Evolutionary conservation across 1,140 invertebrate species (phyloP).

Genomic region (Papilio polytes): DNA sequence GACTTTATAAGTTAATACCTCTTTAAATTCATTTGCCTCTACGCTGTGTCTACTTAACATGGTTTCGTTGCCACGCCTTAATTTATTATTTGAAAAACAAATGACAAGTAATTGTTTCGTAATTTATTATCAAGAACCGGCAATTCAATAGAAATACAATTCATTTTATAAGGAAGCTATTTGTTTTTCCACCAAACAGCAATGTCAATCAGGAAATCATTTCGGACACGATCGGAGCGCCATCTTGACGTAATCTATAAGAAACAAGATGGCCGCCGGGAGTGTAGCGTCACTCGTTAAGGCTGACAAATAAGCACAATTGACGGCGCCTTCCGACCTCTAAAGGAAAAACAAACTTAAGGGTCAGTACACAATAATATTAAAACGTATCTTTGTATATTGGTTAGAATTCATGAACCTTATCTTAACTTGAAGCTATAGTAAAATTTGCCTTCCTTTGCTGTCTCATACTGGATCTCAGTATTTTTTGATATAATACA

Average conservation of each 20-base stretch:
- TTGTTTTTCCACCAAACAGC: slow-evolving; percentile 14
- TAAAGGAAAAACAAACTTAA: slow-evolving; percentile 30
- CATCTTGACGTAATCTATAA: slow-evolving; percentile 36
- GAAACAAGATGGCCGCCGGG: slow-evolving; percentile 30
- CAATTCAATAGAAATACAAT: background rate
- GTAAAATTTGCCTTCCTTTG: too few species aligned
- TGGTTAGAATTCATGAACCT: too few species aligned
- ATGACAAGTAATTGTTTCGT: background rate
- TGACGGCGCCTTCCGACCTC: slow-evolving; percentile 33
- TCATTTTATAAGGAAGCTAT: slow-evolving; percentile 23
- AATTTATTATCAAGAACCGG: background rate
- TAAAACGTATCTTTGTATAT: background rate
- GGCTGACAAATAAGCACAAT: slow-evolving; percentile 39
- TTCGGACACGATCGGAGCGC: slow-evolving; percentile 10
- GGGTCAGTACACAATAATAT: background rate
- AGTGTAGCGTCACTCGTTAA: slow-evolving; percentile 9
- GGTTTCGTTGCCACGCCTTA: background rate
- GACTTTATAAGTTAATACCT: too few species aligned
- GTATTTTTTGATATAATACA: too few species aligned
- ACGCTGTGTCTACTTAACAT: background rate
- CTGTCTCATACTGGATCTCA: too few species aligned
- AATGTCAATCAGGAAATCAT: slow-evolving; percentile 38
- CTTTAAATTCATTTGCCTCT: too few species aligned
- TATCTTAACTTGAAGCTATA: too few species aligned
- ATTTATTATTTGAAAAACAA: background rate